A percentile compares a stretch with the other conserved stretches of the same genome.
Conservation (phyloP, 2,113 vertebrate species). For the Callithrix jacchus region DNA sequence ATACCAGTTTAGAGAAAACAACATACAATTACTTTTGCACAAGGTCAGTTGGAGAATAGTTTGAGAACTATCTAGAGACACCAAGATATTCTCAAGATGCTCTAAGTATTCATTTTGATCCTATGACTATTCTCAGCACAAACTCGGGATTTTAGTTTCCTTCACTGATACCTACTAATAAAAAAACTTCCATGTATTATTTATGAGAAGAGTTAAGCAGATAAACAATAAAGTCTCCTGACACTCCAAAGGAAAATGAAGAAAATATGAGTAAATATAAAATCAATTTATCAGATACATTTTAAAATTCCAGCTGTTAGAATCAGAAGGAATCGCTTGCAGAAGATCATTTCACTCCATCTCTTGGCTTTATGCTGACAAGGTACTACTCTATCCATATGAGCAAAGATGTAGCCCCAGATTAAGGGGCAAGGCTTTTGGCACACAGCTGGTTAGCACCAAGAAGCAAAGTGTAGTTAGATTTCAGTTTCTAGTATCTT, state of each 20-base stretch:
- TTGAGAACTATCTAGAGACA: not conserved
- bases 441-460: not conserved
- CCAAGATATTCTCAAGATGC: not conserved
- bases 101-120: not conserved
- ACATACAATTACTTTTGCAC: not conserved
- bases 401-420: not conserved
- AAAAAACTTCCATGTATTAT: not conserved
- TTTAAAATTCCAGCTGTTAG: constrained; percentile 4
- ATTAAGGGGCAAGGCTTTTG: not conserved
- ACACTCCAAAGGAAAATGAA: constrained; percentile 46
- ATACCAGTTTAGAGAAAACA: not conserved
- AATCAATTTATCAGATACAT: constrained; percentile 23
- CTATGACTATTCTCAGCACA: constrained; percentile 30
- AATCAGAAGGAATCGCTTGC: not conserved
- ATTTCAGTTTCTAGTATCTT: not conserved
- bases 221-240: constrained; percentile 45
- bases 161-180: not conserved
- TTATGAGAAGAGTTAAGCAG: constrained; percentile 25
- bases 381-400: not conserved
- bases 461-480: not conserved
- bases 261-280: constrained; percentile 60
- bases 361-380: not conserved
- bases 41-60: not conserved
- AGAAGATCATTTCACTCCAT: not conserved
- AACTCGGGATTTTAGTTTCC: not conserved